Percentiles rank a stretch among this genome's conserved stretches.
Evolutionary conservation across 2,888 invertebrate species (phyloP).

Genomic region (Dendrolimus houi): DNA sequence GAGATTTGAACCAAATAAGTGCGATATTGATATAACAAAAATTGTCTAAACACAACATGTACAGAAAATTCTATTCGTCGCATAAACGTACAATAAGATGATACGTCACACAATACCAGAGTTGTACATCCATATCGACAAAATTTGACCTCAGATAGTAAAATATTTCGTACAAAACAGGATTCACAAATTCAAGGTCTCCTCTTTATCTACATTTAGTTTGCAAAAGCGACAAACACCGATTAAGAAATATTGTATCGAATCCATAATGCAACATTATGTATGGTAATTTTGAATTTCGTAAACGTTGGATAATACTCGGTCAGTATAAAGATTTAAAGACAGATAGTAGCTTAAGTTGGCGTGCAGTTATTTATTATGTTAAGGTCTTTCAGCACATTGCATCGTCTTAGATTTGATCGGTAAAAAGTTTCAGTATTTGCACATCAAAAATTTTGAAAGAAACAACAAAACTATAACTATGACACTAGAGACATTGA

Average conservation of each 20-base stretch:
- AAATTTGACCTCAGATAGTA: not conserved
- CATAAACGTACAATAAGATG: not conserved
- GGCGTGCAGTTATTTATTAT: conserved; percentile 9
- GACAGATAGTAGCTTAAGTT: conserved; percentile 3
- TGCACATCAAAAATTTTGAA: no score
- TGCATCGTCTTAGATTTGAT: not conserved
- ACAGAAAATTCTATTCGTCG: no score
- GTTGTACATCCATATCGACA: not conserved
- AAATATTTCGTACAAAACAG: not conserved
- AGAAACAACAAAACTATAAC: no score
- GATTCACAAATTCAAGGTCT: not conserved
- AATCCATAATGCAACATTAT: not conserved
- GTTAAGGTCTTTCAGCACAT: not conserved
- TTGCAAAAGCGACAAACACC: not conserved
- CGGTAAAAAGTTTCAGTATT: not conserved
- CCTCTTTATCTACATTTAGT: not conserved
- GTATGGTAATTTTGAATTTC: not conserved
- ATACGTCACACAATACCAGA: not conserved
- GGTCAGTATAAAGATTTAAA: conserved; percentile 8
- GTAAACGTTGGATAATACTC: not conserved
- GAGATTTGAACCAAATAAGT: no score
- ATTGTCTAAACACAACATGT: no score
- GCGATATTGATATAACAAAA: no score
- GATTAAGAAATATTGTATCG: not conserved
- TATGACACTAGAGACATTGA: no score